Conservation (phyloP, 1,140 invertebrate genomes). For the Dendrolimus punctatus region DNA sequence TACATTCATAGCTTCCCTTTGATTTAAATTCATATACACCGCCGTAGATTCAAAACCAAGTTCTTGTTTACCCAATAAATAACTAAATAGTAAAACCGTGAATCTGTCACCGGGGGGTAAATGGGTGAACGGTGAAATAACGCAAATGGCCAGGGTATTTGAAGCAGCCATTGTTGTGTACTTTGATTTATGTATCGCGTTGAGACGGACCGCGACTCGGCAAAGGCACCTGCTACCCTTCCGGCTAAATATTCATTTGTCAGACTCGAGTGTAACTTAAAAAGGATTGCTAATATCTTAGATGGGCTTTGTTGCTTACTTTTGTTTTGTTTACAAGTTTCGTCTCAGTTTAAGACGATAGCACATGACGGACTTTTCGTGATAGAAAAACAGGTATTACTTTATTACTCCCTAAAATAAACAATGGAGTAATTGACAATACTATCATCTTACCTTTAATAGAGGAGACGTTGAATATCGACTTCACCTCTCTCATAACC, state of each 20-base stretch:
- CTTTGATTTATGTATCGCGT: slow-evolving; percentile 43
- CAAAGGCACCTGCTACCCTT: slow-evolving; percentile 39
- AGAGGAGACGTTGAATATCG: too few relatives aligned
- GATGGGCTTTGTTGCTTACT: slow-evolving; percentile 43
- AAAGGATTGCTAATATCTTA: slow-evolving; percentile 65
- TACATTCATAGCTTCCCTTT: too few relatives aligned
- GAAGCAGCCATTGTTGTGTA: slow-evolving; percentile 22
- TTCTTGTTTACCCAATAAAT: background rate
- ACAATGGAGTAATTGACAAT: too few relatives aligned
- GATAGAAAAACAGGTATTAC: too few relatives aligned
- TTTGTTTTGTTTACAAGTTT: slow-evolving; percentile 42
- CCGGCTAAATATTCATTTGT: slow-evolving; percentile 64
- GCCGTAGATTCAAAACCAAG: too few relatives aligned
- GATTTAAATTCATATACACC: too few relatives aligned
- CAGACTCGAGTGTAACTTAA: slow-evolving; percentile 51
- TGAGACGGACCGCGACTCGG: slow-evolving; percentile 21
- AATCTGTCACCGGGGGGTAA: background rate
- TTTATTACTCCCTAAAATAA: too few relatives aligned
- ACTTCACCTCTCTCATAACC: too few relatives aligned
- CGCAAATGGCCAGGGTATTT: slow-evolving; percentile 6
- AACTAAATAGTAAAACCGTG: background rate
- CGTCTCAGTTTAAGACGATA: too few relatives aligned
- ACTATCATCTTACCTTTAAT: too few relatives aligned
- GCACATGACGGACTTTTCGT: too few relatives aligned
- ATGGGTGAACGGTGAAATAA: background rate